phyloP scores from a whole-genome alignment of 2,113 vertebrate genomes.

The Loxodonta africana region DNA sequence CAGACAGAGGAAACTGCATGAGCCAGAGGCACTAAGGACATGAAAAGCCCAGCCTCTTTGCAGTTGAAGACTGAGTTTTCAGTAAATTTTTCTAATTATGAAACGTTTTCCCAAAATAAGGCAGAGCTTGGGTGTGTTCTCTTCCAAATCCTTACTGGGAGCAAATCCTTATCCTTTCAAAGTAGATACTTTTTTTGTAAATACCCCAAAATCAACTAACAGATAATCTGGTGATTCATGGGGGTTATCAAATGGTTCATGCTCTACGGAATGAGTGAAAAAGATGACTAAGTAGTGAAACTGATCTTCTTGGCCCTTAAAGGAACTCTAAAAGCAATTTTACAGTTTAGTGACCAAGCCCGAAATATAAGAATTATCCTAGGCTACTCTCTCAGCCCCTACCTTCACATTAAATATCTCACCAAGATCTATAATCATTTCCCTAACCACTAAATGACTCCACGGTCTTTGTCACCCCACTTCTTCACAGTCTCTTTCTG shows the following conservation, averaged over 20 bases:
- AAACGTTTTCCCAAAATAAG: not conserved
- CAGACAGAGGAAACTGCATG: not conserved
- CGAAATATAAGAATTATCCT: not conserved
- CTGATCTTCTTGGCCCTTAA: not conserved
- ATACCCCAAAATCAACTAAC: not conserved
- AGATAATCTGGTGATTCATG: not conserved
- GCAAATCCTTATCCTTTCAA: constrained; percentile 31
- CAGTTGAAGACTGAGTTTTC: not conserved
- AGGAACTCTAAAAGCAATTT: constrained; percentile 25
- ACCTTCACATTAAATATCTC: not conserved
- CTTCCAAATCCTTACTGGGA: not conserved
- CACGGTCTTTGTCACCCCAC: not conserved
- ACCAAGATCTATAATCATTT: not conserved
- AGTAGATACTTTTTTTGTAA: constrained; percentile 13
- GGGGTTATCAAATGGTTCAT: not conserved
- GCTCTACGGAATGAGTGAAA: not conserved
- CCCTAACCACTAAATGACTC: not conserved
- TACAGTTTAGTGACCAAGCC: constrained; percentile 1
- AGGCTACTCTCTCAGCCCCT: not conserved
- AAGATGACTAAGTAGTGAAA: not conserved
- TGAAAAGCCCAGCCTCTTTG: not conserved
- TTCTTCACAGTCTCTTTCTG: not conserved
- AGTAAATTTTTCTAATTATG: not conserved
- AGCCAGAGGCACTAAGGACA: not conserved
- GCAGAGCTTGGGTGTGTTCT: not conserved